Evolutionary conservation across 1,140 invertebrate genomes (phyloP).

Genomic region (Xylocopa sonorina): DNA sequence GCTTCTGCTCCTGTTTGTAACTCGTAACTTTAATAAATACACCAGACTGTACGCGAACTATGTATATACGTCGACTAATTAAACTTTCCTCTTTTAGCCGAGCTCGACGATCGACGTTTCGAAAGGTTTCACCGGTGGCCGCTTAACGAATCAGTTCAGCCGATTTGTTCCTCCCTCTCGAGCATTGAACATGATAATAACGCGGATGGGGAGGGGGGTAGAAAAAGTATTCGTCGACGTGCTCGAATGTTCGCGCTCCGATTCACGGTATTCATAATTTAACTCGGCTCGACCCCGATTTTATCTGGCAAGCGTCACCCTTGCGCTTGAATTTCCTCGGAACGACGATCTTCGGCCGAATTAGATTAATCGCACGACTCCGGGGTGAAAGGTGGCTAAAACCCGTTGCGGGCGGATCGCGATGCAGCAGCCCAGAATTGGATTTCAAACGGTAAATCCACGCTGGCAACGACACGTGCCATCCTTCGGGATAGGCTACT

Average conservation of each 20-base stretch:
- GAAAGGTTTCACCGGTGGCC: no score
- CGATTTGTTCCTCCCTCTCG: slow-evolving; percentile 11
- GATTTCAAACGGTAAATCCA: slow-evolving; percentile 42
- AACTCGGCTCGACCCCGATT: slow-evolving; percentile 20
- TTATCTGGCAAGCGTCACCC: background rate
- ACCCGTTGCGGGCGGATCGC: no score
- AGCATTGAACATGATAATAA: background rate
- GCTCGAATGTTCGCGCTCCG: slow-evolving; percentile 18
- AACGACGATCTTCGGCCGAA: background rate
- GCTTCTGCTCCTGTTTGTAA: background rate
- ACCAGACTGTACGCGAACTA: background rate
- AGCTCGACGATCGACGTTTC: background rate
- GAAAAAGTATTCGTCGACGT: slow-evolving; percentile 21
- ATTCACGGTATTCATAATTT: slow-evolving; percentile 32
- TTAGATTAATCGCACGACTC: background rate
- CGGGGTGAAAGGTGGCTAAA: background rate
- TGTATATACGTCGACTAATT: slow-evolving; percentile 1
- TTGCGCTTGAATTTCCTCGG: background rate
- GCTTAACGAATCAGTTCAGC: background rate
- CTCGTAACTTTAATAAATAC: slow-evolving; percentile 2
- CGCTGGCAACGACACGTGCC: slow-evolving; percentile 27
- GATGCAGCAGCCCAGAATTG: background rate
- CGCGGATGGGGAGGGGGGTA: no score
- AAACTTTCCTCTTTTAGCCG: background rate
- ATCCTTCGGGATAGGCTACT: slow-evolving; percentile 30